Evolutionary conservation across 2,888 invertebrate genomes (phyloP), one percentile per base, ranked within the genome.

Genomic region (Rhagonycha fulva): DNA sequence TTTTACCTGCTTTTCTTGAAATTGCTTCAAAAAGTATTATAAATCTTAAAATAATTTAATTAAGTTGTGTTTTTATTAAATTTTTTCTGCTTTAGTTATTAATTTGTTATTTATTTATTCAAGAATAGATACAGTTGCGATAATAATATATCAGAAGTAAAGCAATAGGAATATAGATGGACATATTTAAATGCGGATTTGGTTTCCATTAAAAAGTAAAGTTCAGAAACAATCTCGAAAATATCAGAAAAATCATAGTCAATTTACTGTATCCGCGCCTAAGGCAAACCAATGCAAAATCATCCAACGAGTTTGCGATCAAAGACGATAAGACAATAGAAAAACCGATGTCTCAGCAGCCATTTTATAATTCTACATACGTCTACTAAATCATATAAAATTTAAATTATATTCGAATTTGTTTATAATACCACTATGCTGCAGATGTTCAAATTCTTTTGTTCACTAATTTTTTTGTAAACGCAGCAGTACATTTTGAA

Each of bases 261-360:
- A 73, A 76, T 76, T 69, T 76, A 70, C 70, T 67, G 66, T 72
- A 73, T 73, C 76, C 70, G 76, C 14, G 68, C 70, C 68, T 47
- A 62, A 73, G 73, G 72, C 71, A 76, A 76, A 77, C 78, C 80
- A 79, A 78, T 77, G 76, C 74, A 66, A 72, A 76, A 79, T 79
- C 76, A 75, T 72, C 72, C 67, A 73, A 67, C 67, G 60, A 66
- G 72, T 62, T 72, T 61, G 72, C 28, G 72, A 72, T 67, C 72
- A 72, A 72, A 72, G 47, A 68, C 72, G 79, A 83, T 83, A 81
- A 81, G 79, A 82, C 63, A 66, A 66, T 81, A 82, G 80, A 80
- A 81, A 82, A 82, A 80, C 81, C 81, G 83, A 84, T 82, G 81
- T 79, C 80, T 81, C 81, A 82, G 82, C 82, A 81, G 74, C 81